Percentiles rank a stretch among this genome's conserved stretches.
Evolutionary conservation across 2,888 invertebrate genomes (phyloP).

Genomic region (Diaperis boleti): DNA sequence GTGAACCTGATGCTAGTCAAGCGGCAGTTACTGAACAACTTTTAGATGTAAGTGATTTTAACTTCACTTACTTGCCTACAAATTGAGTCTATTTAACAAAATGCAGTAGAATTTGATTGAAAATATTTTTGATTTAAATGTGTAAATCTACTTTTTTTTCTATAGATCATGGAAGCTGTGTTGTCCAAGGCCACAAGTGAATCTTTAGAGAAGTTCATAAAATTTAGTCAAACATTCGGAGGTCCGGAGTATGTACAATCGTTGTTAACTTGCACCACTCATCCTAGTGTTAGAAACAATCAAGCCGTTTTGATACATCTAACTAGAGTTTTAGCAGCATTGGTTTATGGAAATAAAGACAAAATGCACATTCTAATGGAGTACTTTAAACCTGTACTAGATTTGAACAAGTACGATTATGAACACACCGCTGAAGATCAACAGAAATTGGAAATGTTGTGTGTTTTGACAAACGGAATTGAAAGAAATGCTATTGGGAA

Average conservation of each 20-base stretch:
- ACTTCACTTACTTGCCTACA: too few species aligned
- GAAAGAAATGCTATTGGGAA: conserved; percentile 93
- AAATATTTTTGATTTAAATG: conserved; percentile 8
- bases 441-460: conserved; percentile 91
- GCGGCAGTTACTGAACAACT: conserved; percentile 90
- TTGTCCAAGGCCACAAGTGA: conserved; percentile 92
- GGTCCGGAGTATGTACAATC: conserved; percentile 91
- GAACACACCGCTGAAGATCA: conserved; percentile 87
- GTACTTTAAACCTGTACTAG: conserved; percentile 86
- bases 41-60: conserved; percentile 81
- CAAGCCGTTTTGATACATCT: conserved; percentile 84
- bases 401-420: conserved; percentile 87
- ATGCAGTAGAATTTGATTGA: too few species aligned
- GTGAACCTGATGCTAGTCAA: conserved; percentile 77
- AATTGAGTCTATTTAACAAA: too few species aligned
- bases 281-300: conserved; percentile 80
- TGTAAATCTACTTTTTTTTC: conserved; percentile 18
- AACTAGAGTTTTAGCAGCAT: conserved; percentile 92
- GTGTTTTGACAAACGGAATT: conserved; percentile 90
- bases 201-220: conserved; percentile 83
- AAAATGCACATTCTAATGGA: conserved; percentile 94
- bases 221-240: conserved; percentile 90
- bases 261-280: conserved; percentile 83
- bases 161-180: conserved; percentile 92
- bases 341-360: conserved; percentile 92